Percentiles rank a stretch among this genome's conserved stretches.
phyloP scores from a whole-genome alignment of 2,888 invertebrate genomes.

The Habroteleia sp. region DNA sequence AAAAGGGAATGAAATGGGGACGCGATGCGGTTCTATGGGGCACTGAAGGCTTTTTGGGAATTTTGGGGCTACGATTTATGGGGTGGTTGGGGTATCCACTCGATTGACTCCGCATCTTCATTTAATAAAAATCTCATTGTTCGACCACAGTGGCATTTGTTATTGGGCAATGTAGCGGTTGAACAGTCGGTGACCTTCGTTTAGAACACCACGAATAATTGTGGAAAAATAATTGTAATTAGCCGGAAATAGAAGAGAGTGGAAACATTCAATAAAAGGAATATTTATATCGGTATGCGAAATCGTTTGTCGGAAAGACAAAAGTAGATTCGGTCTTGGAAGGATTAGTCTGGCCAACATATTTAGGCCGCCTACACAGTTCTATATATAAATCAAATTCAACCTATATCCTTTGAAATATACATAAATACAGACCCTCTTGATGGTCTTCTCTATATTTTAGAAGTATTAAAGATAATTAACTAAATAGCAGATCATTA shows the following conservation, averaged over 20 bases:
- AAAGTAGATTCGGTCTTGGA: constrained; percentile 1
- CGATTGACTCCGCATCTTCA: constrained; percentile 45
- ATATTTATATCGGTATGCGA: neutral
- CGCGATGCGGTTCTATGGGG: constrained; percentile 27
- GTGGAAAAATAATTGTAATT: too few relatives aligned
- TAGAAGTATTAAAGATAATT: constrained; percentile 25
- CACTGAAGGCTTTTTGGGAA: constrained; percentile 33
- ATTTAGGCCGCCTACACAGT: constrained; percentile 25
- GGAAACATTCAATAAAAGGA: too few relatives aligned
- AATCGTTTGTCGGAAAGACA: constrained; percentile 13
- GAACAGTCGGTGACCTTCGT: too few relatives aligned
- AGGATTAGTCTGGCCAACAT: constrained; percentile 13
- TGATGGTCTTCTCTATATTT: constrained; percentile 17
- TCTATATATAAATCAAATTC: constrained; percentile 45
- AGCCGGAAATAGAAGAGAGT: too few relatives aligned
- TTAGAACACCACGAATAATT: too few relatives aligned
- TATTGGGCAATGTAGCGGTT: constrained; percentile 18
- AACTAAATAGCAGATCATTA: constrained; percentile 24
- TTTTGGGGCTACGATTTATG: constrained; percentile 39
- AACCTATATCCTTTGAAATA: constrained; percentile 27
- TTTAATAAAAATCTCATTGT: constrained; percentile 42
- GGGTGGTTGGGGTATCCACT: constrained; percentile 19
- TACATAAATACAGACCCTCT: constrained; percentile 18
- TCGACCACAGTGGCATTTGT: constrained; percentile 12
- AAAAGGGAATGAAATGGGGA: constrained; percentile 41